phyloP scores from a whole-genome alignment of 2,113 vertebrate species.

The Carollia perspicillata region DNA sequence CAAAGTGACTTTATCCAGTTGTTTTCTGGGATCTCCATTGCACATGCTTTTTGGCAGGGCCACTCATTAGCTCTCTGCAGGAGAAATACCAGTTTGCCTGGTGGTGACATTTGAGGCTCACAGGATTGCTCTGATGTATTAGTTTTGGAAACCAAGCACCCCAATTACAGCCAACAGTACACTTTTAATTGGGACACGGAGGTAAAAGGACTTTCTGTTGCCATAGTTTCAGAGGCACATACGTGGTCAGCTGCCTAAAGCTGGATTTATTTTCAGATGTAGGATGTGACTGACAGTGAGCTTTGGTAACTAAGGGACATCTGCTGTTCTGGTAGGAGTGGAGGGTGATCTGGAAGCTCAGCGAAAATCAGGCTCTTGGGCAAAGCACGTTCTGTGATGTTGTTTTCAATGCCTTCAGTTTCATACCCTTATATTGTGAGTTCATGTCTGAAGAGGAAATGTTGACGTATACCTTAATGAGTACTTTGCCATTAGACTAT shows the following conservation, averaged over 20 bases:
- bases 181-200: constrained; percentile 73
- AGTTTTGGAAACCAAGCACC: constrained; percentile 63
- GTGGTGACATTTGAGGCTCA: constrained; percentile 61
- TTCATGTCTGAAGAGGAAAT: not conserved
- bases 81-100: constrained; percentile 54
- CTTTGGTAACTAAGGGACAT: constrained; percentile 46
- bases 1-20: not conserved
- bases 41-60: not conserved
- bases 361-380: not conserved
- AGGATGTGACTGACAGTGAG: constrained; percentile 20
- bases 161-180: constrained; percentile 63
- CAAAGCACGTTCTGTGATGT: not conserved
- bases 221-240: constrained; percentile 65
- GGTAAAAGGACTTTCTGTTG: constrained; percentile 69
- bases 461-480: not conserved
- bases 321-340: constrained; percentile 35
- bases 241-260: constrained; percentile 52
- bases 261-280: constrained; percentile 66
- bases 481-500: not conserved
- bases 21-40: not conserved
- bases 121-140: constrained; percentile 62
- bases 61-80: constrained; percentile 24
- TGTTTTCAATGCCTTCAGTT: not conserved
- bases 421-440: not conserved
- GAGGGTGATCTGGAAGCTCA: not conserved